Evolutionary conservation across 2,113 vertebrate species (phyloP), one percentile per base, ranked within the genome.

Genomic region (Ranitomeya imitator): DNA sequence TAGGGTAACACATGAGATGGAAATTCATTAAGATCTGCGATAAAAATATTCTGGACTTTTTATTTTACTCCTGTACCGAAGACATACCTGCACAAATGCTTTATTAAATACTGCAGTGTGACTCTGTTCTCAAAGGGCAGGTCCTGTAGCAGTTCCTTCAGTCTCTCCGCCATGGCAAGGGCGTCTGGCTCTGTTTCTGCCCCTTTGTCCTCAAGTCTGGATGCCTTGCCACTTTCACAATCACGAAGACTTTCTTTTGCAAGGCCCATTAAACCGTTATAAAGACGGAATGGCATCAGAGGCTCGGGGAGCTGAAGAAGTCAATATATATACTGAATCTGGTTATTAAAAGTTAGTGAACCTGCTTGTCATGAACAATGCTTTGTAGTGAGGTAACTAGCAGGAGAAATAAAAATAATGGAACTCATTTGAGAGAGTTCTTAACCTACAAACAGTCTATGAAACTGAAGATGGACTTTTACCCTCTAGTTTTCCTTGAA

Each of bases 251-350:
- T 99, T 89, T 99, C 98, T 91, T 99, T 99, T 86, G 98, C 97
- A 92, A 98, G 91, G 3, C 98, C 98, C 96, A 99, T 97, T 26
- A 99, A 94, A 82, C 91, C 94, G 16, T 99, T 97, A 94, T 99
- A 99, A 54, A 98, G 88, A 10, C 93, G 94, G 93, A 99, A 99
- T 0, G 94, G 96, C 93, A 99, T 94, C 14, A 99, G 94, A 1
- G 98, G 98, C 92, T 99, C 98, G 0, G 98, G 98, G 79, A 99
- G 95, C 98, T 99, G 93, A 14, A 52, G 82, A 7, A 52, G 78
- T 21, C 13, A 4, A 85, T 8, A 26, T 4, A 51, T 8, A 26
- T 4, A 51, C 2, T 57, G 18, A 45, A 45, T 1, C 5, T 16
- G 45, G 74, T 37, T 37, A 76, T 76, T 60, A 21, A 80, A 26